These are phyloP conservation scores for Anastrepha obliqua DNA, from an alignment of 1,140 invertebrate genomes.

Conservation along the genomic window DNA sequence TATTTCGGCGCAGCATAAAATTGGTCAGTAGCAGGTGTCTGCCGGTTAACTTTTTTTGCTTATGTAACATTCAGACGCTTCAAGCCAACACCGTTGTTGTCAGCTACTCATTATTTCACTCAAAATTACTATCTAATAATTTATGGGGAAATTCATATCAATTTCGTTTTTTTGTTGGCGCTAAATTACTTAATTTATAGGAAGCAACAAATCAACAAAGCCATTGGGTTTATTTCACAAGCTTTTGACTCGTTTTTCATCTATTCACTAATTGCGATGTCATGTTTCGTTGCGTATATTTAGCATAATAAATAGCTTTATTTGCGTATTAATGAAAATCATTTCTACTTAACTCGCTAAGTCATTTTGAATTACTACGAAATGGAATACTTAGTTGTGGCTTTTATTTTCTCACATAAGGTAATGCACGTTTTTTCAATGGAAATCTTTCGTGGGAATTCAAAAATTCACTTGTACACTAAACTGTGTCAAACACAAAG, in stretches of 20 bases:
- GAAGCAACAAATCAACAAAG: constrained; percentile 1
- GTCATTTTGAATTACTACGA: not conserved
- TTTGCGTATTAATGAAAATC: not conserved
- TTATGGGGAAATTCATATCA: not conserved
- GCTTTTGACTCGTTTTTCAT: not conserved
- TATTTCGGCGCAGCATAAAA: not conserved
- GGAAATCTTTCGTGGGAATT: too few species aligned
- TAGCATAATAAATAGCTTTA: constrained; percentile 1
- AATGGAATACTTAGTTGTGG: not conserved
- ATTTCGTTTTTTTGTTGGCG: not conserved
- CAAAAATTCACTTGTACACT: too few species aligned
- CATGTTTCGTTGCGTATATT: not conserved
- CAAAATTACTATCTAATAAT: not conserved
- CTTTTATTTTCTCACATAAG: not conserved
- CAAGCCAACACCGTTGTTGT: not conserved
- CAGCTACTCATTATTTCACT: not conserved
- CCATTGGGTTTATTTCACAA: not conserved
- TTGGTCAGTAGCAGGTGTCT: not conserved
- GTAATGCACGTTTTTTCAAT: too few species aligned
- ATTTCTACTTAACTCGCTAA: not conserved
- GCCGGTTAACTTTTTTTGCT: not conserved
- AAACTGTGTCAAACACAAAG: too few species aligned
- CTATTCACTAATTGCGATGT: not conserved
- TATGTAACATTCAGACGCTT: not conserved
- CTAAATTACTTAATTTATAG: not conserved